A percentile compares a stretch with the other conserved stretches of the same genome.
phyloP scores from a whole-genome alignment of 2,888 invertebrate species.

The Epinotia ramella region DNA sequence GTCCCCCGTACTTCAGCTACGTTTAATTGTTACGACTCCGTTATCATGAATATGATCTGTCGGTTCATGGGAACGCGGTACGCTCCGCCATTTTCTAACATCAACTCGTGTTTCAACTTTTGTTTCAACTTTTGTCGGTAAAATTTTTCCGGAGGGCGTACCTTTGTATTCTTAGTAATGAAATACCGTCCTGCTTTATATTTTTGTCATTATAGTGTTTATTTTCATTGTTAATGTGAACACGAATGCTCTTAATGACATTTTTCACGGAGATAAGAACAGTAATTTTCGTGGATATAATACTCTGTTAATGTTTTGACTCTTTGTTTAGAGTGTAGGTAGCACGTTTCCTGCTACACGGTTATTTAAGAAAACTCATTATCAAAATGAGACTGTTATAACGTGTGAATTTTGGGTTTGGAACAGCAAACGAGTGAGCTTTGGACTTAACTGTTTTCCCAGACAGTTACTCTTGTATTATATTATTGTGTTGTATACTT shows the following conservation, averaged over 20 bases:
- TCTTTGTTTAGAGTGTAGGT: conserved; percentile 34
- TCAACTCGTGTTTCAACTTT: conserved; percentile 46
- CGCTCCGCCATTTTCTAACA: conserved; percentile 70
- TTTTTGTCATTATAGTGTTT: conserved; percentile 69
- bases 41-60: conserved; percentile 77
- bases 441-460: background rate
- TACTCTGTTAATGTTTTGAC: conserved; percentile 34
- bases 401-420: conserved; percentile 11
- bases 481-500: too few species aligned
- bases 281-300: conserved; percentile 42
- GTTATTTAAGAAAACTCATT: conserved; percentile 16
- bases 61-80: conserved; percentile 77
- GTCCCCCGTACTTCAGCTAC: conserved; percentile 54
- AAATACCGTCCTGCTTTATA: conserved; percentile 66
- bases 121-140: conserved; percentile 67
- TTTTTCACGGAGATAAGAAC: conserved; percentile 61
- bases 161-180: conserved; percentile 74
- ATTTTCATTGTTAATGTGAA: conserved; percentile 69
- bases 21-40: conserved; percentile 78
- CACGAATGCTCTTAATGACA: conserved; percentile 67
- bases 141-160: conserved; percentile 62
- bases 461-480: background rate
- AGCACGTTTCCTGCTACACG: conserved; percentile 27
- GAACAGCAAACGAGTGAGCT: background rate
- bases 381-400: conserved; percentile 25